Evolutionary conservation across 2,888 invertebrate genomes (phyloP).

Genomic region (Philereme vetulata): DNA sequence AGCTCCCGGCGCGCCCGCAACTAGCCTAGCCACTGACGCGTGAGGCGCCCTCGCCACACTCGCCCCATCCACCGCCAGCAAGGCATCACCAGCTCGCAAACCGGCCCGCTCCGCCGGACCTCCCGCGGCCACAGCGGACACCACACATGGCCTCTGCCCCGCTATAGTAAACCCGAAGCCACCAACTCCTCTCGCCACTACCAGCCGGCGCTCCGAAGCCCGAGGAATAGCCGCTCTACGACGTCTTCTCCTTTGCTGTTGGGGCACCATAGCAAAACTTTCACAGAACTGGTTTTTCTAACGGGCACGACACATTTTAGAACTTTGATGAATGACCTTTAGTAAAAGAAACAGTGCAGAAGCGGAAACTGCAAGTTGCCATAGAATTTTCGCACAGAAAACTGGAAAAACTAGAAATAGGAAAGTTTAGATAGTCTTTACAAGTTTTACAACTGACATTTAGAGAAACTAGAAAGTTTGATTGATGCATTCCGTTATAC

Average conservation of each 20-base stretch:
- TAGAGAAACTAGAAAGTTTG: constrained; percentile 64
- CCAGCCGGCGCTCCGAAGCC: constrained; percentile 90
- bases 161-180: constrained; percentile 99
- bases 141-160: constrained; percentile 97
- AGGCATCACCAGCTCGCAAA: constrained; percentile 94
- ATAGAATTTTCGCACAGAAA: constrained; percentile 51
- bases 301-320: constrained; percentile 39
- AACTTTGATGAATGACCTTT: constrained; percentile 27
- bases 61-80: constrained; percentile 95
- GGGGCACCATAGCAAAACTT: constrained; percentile 71
- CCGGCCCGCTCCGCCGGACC: constrained; percentile 95
- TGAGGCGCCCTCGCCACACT: constrained; percentile 96
- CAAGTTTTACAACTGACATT: constrained; percentile 60
- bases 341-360: constrained; percentile 10
- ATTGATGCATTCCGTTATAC: constrained; percentile 46
- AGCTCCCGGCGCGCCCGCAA: constrained; percentile 93
- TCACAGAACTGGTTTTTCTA: constrained; percentile 42
- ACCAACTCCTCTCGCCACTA: constrained; percentile 92
- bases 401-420: constrained; percentile 74
- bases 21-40: constrained; percentile 95
- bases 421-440: constrained; percentile 73
- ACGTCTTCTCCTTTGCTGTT: constrained; percentile 75
- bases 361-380: constrained; percentile 10
- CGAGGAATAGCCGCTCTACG: constrained; percentile 68
- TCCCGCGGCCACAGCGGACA: constrained; percentile 95